Evolutionary conservation across 2,888 invertebrate genomes (phyloP), one percentile per base, ranked within the genome.

Genomic region (Trichacis sp.): DNA sequence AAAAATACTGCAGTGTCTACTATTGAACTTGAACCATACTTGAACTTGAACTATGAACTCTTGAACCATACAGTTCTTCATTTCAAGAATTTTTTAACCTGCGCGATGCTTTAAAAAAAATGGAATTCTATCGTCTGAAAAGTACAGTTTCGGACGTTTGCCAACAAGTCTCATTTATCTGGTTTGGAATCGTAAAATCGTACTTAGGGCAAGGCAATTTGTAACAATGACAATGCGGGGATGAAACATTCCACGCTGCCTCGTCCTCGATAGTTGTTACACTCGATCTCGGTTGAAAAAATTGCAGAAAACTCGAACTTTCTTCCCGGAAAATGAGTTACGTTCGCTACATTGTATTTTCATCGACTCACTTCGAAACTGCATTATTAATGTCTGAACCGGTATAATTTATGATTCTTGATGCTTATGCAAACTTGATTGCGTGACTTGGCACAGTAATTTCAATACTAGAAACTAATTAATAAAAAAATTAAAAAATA

Each of bases 331-430:
- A 33, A 33, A 33, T 33, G 33, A 11, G n/a, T 33, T 33, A 33
- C 33, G n/a, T 33, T 33, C n/a, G 33, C n/a, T 33, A n/a, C 33
- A 33, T n/a, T 33, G 33, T 33, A 33, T 33, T n/a, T n/a, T 33
- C 33, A 9, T 33, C 2, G 2, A 33, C 2, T 9, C n/a, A n/a
- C 33, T 33, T 9, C 9, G n/a, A 6, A 33, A 33, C 8, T n/a
- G 33, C 11, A 33, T 6, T 9, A 33, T 33, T 33, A 33, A 33
- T n/a, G n/a, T 33, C 33, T 33, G 33, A 33, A 33, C n/a, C n/a
- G 33, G n/a, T 33, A n/a, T 11, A 33, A 6, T 33, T 33, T 33
- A 33, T 33, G 33, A 5, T n/a, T n/a, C n/a, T 3, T 3, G n/a
- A 33, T 33, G n/a, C 11, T 33, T 33, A 33, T n/a, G 33, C 33